Conservation (phyloP, 2,113 vertebrate genomes). For the Cariama cristata region DNA sequence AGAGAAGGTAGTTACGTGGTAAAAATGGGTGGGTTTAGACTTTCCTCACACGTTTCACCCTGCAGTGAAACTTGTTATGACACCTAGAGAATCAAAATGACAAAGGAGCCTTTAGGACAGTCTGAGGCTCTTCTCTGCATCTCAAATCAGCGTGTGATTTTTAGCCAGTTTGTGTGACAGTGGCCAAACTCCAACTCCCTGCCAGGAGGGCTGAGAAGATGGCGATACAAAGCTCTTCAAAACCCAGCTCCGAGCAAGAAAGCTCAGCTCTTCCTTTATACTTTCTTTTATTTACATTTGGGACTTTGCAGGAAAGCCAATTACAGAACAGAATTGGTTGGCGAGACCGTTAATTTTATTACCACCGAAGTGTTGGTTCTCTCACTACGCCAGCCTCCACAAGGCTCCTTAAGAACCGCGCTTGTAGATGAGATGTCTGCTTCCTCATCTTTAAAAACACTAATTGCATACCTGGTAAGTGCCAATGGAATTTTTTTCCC, state of each 20-base stretch:
- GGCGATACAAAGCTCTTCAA: neutral
- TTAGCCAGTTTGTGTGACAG: rapidly evolving
- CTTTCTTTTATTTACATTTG: neutral
- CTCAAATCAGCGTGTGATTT: neutral
- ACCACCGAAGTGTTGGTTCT: neutral
- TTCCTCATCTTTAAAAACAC: neutral
- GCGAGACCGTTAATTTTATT: neutral
- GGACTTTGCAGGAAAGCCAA: neutral
- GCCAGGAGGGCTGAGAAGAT: neutral
- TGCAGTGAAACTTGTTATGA: neutral
- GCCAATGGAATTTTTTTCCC: rapidly evolving
- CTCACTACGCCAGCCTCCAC: rapidly evolving
- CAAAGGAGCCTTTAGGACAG: neutral
- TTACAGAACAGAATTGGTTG: neutral
- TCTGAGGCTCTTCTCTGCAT: neutral
- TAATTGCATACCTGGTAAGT: neutral
- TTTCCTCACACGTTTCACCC: neutral
- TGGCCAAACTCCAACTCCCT: neutral
- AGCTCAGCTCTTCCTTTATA: neutral
- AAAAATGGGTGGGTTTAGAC: neutral
- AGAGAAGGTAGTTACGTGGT: rapidly evolving
- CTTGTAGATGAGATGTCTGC: neutral
- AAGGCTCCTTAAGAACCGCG: neutral
- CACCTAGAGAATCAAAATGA: neutral
- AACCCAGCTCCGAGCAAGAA: neutral